These are phyloP conservation scores for Pseudopodoces humilis DNA, from an alignment of 2,113 vertebrate species.

Conservation along the genomic window DNA sequence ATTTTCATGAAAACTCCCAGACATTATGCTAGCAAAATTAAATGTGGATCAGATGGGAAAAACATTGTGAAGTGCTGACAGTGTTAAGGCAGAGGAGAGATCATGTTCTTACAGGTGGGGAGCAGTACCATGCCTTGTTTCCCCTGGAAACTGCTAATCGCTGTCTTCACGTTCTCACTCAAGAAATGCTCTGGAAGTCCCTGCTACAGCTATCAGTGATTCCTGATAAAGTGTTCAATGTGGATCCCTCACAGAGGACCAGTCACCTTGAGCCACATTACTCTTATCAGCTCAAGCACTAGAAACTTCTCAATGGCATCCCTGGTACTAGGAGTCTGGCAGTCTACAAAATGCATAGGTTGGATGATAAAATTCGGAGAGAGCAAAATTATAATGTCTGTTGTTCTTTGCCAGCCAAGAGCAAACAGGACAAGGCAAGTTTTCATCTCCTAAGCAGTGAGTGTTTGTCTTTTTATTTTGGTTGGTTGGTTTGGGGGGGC, in stretches of 20 bases:
- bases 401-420: not conserved
- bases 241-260: not conserved
- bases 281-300: not conserved
- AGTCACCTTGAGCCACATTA: not conserved
- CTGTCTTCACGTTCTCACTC: not conserved
- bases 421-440: not conserved
- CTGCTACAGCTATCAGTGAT: not conserved
- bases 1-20: slow-evolving; percentile 24
- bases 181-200: not conserved
- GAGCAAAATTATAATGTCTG: not conserved
- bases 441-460: not conserved
- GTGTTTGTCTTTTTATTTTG: not conserved
- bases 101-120: not conserved
- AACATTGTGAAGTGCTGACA: not conserved
- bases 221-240: rapidly evolving
- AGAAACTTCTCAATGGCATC: not conserved
- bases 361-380: not conserved
- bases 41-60: slow-evolving; percentile 36
- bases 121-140: not conserved
- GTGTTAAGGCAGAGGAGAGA: not conserved
- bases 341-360: not conserved
- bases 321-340: not conserved
- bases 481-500: not conserved
- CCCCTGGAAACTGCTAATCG: not conserved
- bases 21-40: not conserved